A percentile compares a stretch with the other conserved stretches of the same genome.
Conservation (phyloP, 2,797 vertebrate genomes). For the Pagetopsis macropterus region DNA sequence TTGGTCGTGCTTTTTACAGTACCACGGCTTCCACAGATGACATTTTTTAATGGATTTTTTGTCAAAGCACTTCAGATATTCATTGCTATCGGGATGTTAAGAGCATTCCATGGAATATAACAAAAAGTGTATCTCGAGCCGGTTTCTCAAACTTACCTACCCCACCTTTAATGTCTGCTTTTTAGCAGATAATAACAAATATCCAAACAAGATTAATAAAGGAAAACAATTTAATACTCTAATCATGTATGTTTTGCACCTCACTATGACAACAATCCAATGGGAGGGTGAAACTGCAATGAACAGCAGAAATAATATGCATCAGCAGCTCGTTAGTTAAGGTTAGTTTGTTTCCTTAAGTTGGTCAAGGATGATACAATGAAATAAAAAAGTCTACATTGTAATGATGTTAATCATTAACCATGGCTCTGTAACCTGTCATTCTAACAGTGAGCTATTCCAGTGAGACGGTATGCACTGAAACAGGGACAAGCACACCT, state of each 20-base stretch:
- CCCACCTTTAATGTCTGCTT: no score
- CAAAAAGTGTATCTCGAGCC: no score
- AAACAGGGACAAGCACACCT: neutral
- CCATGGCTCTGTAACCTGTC: neutral
- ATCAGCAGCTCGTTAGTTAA: neutral
- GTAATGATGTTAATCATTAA: neutral
- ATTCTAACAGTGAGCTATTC: neutral
- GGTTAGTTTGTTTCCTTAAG: neutral
- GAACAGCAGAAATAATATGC: neutral
- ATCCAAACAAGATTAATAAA: neutral
- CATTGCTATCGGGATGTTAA: no score
- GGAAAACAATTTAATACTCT: no score
- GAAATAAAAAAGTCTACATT: neutral
- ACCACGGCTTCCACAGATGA: no score
- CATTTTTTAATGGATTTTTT: no score
- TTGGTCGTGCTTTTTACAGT: no score
- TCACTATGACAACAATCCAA: neutral
- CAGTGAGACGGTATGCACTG: neutral
- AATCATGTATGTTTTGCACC: neutral
- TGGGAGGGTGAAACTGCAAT: neutral
- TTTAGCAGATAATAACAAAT: neutral
- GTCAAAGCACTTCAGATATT: no score
- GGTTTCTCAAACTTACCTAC: no score
- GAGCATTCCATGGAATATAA: no score
- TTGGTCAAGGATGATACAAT: neutral